phyloP scores from a whole-genome alignment of 2,113 vertebrate genomes.

The Chloropsis hardwickii region DNA sequence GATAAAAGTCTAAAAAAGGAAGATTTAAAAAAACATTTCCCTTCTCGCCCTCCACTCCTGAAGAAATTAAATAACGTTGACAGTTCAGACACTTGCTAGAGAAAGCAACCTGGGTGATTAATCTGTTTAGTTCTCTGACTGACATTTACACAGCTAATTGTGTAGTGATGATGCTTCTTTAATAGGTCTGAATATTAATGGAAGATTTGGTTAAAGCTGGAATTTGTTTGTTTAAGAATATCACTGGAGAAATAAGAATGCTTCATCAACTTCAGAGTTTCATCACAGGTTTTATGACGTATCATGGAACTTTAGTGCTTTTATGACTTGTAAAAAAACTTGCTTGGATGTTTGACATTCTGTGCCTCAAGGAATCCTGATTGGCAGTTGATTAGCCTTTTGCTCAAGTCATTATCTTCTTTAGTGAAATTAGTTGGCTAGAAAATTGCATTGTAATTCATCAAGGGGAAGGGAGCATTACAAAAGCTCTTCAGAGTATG shows the following conservation, averaged over 20 bases:
- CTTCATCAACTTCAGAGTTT: constrained; percentile 71
- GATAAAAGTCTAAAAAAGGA: constrained; percentile 4
- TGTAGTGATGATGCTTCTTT: constrained; percentile 66
- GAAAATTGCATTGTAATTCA: constrained; percentile 91
- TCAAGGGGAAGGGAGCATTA: constrained; percentile 71
- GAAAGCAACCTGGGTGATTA: constrained; percentile 60
- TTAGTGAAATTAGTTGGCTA: constrained; percentile 89
- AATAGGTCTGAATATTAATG: constrained; percentile 77
- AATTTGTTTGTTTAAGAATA: constrained; percentile 72
- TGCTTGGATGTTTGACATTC: constrained; percentile 85
- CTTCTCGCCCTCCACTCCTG: neutral
- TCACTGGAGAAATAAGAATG: constrained; percentile 68
- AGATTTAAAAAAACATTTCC: neutral
- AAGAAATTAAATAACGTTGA: constrained; percentile 42
- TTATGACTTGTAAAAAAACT: constrained; percentile 77
- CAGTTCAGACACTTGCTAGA: constrained; percentile 1
- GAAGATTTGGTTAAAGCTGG: constrained; percentile 64
- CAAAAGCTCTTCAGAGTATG: constrained; percentile 63
- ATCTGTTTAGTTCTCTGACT: constrained; percentile 66
- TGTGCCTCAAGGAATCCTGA: constrained; percentile 85
- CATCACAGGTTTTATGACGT: constrained; percentile 68
- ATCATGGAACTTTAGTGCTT: constrained; percentile 69
- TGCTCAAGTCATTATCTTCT: constrained; percentile 92
- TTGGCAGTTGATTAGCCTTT: constrained; percentile 96
- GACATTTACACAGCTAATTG: constrained; percentile 76